phyloP scores from a whole-genome alignment of 2,113 vertebrate genomes.

The Lepus europaeus region DNA sequence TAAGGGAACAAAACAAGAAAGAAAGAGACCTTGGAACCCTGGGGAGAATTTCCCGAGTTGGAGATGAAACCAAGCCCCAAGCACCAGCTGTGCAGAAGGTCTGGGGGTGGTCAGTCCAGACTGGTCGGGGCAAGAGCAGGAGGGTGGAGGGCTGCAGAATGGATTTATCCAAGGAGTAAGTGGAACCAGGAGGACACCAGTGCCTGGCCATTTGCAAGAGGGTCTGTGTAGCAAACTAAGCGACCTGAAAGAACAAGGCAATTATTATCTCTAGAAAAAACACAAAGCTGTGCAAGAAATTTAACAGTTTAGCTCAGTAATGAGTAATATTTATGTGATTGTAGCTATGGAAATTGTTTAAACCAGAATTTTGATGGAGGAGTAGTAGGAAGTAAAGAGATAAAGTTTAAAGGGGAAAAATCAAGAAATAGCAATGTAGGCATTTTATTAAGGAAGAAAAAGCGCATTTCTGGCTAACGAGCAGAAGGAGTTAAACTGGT shows the following conservation, averaged over 20 bases:
- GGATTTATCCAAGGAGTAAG: neutral
- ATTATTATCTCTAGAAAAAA: neutral
- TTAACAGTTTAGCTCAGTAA: neutral
- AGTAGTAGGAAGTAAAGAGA: neutral
- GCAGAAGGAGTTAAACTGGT: neutral
- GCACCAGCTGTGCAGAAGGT: neutral
- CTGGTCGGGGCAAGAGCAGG: too few relatives aligned
- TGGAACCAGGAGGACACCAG: neutral
- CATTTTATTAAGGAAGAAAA: conserved; percentile 3
- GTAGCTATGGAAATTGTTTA: neutral
- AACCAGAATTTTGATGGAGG: conserved; percentile 11
- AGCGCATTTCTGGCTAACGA: neutral
- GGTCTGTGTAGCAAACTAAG: neutral
- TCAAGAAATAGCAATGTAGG: neutral
- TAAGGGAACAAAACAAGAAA: neutral
- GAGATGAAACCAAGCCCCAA: neutral
- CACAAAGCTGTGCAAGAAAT: neutral
- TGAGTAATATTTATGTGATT: neutral
- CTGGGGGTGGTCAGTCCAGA: neutral
- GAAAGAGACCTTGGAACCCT: neutral
- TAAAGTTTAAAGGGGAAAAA: neutral
- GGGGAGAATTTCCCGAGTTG: neutral
- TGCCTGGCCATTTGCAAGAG: neutral
- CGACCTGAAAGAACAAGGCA: neutral
- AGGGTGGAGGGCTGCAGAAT: neutral